Evolutionary conservation across 2,113 vertebrate genomes (phyloP).

Genomic region (mouse (Mus musculus)): DNA sequence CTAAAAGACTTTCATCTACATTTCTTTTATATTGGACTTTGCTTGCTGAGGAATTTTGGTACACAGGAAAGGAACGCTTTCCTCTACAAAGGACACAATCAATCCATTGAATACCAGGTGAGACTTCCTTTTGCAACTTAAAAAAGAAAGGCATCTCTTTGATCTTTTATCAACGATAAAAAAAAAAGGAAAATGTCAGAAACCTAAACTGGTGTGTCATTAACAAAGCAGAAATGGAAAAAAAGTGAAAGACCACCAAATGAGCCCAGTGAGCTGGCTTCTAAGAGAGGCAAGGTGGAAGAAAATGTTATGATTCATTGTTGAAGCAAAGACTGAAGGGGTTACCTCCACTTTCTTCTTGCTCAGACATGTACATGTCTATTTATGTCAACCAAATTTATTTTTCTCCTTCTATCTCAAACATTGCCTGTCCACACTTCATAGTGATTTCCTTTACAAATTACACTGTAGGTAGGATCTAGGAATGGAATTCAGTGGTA

Average conservation of each 20-base stretch:
- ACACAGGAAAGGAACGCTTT: neutral
- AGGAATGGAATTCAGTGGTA: neutral
- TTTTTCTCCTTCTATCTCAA: neutral
- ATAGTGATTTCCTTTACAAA: neutral
- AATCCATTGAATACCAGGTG: neutral
- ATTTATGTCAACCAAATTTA: neutral
- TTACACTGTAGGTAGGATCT: neutral
- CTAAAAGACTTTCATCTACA: neutral
- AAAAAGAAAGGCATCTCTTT: neutral
- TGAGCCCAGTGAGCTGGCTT: neutral
- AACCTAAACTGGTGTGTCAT: neutral
- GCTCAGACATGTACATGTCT: neutral
- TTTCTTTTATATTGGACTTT: neutral
- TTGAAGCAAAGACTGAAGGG: neutral
- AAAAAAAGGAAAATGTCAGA: neutral
- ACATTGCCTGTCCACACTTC: neutral
- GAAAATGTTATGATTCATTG: neutral
- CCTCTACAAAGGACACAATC: neutral
- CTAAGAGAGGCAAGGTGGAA: neutral
- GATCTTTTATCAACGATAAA: neutral
- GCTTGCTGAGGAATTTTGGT: neutral
- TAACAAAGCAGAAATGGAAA: neutral
- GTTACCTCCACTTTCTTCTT: neutral
- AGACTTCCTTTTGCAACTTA: neutral
- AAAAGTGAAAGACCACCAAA: neutral